Percentiles rank a stretch among this genome's conserved stretches.
phyloP scores from a whole-genome alignment of 2,113 vertebrate genomes.

The Cyanistes caeruleus region DNA sequence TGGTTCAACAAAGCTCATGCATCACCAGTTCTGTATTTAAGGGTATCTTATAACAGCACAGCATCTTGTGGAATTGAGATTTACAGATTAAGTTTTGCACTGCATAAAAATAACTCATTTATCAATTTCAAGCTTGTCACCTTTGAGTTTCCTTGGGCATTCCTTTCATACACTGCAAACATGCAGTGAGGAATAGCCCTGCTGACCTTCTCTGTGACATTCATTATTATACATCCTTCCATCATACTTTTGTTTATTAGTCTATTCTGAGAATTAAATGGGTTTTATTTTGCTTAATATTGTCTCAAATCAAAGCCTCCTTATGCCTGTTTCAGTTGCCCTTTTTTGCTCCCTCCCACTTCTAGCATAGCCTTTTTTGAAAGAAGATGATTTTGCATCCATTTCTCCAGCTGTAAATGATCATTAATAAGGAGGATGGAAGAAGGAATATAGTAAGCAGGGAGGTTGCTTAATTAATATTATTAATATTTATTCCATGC shows the following conservation, averaged over 20 bases:
- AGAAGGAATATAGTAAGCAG: not conserved
- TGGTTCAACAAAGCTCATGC: not conserved
- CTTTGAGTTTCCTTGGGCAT: not conserved
- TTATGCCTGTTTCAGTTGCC: not conserved
- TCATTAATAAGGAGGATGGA: not conserved
- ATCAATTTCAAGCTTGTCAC: not conserved
- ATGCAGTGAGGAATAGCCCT: not conserved
- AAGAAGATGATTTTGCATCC: not conserved
- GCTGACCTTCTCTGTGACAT: not conserved
- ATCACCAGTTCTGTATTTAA: not conserved
- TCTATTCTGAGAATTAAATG: not conserved
- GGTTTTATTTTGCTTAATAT: not conserved
- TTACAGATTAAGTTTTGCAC: not conserved
- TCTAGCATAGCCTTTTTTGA: not conserved
- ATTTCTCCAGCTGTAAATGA: not conserved
- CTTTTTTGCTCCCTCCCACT: not conserved
- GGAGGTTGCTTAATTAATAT: not conserved
- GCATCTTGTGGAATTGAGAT: not conserved
- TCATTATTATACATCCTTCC: not conserved
- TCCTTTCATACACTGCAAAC: not conserved
- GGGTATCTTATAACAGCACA: not conserved
- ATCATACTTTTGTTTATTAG: not conserved
- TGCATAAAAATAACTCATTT: not conserved
- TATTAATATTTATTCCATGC: conserved; percentile 4
- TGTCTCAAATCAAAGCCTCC: not conserved